Base-by-base conservation (phyloP, 2,797 vertebrate genomes). In the Cyclura pinguis region DNA sequence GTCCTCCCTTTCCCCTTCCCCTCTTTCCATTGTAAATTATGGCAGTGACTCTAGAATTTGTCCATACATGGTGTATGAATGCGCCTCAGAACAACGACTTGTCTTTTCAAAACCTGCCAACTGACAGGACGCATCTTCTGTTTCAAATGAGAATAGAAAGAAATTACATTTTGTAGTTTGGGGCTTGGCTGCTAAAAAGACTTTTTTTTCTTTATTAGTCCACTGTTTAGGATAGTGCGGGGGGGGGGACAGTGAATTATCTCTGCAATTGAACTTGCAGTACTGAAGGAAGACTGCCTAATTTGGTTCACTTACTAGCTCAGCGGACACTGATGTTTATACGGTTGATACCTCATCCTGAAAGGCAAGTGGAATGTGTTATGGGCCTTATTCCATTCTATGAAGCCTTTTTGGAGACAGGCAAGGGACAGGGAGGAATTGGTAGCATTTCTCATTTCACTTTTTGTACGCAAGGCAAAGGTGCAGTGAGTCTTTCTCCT, bases 1-100 rank as follows among this genome's bases (percentile, higher is more conserved):
- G 91, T 87, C 67, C 67, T 67, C 20, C 88, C 84, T 90, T 81
- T 47, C 82, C 84, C 80, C 84, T 89, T 91, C 94, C 72, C 59
- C 91, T 84, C 18, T 59, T 94, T 64, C 90, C 35, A 89, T 86
- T 83, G 87, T 89, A 93, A 94, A 85, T 74, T 86, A 90, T 62
- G 91, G 78, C 76, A 94, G 57, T 80, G 80, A 93, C 50, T 87
- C 84, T 77, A 80, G 89, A 94, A 87, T 27, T 92, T 57, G 74
- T 57, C 86, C 69, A n/a, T 42, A 52, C 42, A 27, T 84, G 88
- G 86, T 87, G 3, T 84, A 92, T n/a, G 73, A n/a, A 73, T 72
- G 80, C 8, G 20, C 90, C 62, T 67, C 6, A 85, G 88, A 88
- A 91, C 72, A 91, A 91, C 73, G 69, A 88, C 88, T 84, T 91